A percentile compares a stretch with the other conserved stretches of the same genome.
phyloP scores from a whole-genome alignment of 1,140 invertebrate species.

The Cryptotermes secundus region DNA sequence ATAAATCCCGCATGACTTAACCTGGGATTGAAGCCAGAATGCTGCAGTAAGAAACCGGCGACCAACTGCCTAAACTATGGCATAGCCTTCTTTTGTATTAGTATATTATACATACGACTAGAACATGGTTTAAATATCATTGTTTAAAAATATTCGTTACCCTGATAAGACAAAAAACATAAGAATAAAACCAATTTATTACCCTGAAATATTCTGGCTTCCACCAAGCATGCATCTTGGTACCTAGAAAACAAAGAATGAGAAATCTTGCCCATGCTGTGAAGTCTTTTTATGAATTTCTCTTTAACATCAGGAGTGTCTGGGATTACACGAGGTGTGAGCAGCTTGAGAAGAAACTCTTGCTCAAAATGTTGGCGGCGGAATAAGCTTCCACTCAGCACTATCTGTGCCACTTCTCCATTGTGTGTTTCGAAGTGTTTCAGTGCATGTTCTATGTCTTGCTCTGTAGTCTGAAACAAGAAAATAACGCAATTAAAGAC shows the following conservation, averaged over 20 bases:
- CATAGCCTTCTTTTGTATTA: too few species aligned
- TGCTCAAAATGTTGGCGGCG: constrained; percentile 3
- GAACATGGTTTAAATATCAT: too few species aligned
- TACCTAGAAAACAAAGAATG: neutral
- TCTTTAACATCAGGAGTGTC: neutral
- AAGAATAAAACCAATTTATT: neutral
- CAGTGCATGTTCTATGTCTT: constrained; percentile 6
- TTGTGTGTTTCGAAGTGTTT: constrained; percentile 7
- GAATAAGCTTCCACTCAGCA: neutral
- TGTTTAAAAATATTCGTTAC: too few species aligned
- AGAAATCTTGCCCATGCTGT: neutral
- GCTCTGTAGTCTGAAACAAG: neutral
- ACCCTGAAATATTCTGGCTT: neutral
- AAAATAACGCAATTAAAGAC: neutral
- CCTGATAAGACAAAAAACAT: neutral
- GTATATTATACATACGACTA: too few species aligned
- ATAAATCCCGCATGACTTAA: too few species aligned
- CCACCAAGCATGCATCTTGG: neutral
- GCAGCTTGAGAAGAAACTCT: neutral
- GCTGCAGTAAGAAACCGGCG: too few species aligned
- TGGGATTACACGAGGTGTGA: neutral
- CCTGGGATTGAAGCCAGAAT: too few species aligned
- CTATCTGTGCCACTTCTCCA: neutral
- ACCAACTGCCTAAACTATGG: too few species aligned
- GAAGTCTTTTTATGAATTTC: neutral